Percentiles rank a stretch among this genome's conserved stretches.
Conservation (phyloP, 2,113 vertebrate species). For the Probosciger aterrimus region DNA sequence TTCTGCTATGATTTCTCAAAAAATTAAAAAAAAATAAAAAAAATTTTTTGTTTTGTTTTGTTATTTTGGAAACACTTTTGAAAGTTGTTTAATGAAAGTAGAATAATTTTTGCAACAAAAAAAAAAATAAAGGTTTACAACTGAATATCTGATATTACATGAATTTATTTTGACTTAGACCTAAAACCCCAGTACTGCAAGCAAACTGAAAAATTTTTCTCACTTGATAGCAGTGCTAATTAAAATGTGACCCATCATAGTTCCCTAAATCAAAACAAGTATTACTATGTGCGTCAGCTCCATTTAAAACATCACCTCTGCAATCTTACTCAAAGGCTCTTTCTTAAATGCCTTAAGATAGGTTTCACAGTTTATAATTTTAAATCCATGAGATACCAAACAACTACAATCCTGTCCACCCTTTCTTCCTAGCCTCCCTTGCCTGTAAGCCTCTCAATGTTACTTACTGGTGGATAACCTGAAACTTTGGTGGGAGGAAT, state of each 20-base stretch:
- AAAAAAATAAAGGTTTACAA: background rate
- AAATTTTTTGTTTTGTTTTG: background rate
- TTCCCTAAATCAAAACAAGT: background rate
- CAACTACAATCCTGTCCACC: background rate
- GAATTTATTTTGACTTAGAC: background rate
- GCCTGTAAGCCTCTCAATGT: background rate
- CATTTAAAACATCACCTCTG: background rate
- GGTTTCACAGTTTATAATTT: background rate
- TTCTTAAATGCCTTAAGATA: background rate
- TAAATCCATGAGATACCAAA: background rate
- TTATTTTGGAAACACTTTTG: background rate
- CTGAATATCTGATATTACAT: background rate
- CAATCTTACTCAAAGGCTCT: background rate
- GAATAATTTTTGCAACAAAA: background rate
- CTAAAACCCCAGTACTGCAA: background rate
- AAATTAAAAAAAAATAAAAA: background rate
- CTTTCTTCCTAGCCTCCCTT: background rate
- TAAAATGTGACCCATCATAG: background rate
- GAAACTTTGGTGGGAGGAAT: background rate
- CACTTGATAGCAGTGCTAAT: background rate
- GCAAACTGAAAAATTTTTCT: constrained; percentile 2
- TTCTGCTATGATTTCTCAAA: background rate
- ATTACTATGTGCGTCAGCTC: background rate
- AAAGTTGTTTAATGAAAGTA: background rate
- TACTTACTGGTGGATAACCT: background rate